Percentiles rank a stretch among this genome's conserved stretches.
phyloP scores from a whole-genome alignment of 2,888 invertebrate species.

The Hyppa rectilinea region DNA sequence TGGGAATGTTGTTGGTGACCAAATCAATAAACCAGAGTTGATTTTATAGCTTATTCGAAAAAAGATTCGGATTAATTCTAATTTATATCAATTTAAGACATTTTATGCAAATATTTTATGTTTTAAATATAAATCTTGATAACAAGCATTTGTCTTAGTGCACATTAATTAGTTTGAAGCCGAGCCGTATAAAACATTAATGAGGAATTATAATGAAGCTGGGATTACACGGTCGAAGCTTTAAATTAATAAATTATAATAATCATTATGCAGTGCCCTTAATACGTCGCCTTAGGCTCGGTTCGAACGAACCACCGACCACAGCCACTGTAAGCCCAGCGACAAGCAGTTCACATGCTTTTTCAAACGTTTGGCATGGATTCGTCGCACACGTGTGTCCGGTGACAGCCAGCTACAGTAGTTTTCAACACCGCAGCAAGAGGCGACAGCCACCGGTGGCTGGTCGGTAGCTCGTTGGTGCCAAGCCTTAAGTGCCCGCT shows the following conservation, averaged over 20 bases:
- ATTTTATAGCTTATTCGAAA: conserved; percentile 30
- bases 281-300: conserved; percentile 57
- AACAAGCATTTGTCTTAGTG: conserved; percentile 81
- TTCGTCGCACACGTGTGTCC: too few species aligned
- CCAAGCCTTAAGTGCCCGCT: conserved; percentile 52
- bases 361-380: too few species aligned
- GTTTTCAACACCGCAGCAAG: too few species aligned
- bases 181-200: conserved; percentile 79
- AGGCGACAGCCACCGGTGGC: too few species aligned
- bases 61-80: conserved; percentile 37
- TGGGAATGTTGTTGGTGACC: conserved; percentile 22
- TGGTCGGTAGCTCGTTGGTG: too few species aligned
- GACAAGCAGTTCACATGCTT: too few species aligned
- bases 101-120: conserved; percentile 71
- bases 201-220: conserved; percentile 81
- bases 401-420: too few species aligned
- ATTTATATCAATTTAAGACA: conserved; percentile 64
- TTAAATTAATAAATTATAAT: conserved; percentile 74
- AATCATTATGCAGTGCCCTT: conserved; percentile 69
- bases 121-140: conserved; percentile 78
- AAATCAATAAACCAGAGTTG: conserved; percentile 23
- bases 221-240: conserved; percentile 75
- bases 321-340: too few species aligned
- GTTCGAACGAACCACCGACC: too few species aligned
- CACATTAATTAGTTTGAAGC: conserved; percentile 82